phyloP scores from a whole-genome alignment of 2,888 invertebrate species.

The Blastobasis adustella region DNA sequence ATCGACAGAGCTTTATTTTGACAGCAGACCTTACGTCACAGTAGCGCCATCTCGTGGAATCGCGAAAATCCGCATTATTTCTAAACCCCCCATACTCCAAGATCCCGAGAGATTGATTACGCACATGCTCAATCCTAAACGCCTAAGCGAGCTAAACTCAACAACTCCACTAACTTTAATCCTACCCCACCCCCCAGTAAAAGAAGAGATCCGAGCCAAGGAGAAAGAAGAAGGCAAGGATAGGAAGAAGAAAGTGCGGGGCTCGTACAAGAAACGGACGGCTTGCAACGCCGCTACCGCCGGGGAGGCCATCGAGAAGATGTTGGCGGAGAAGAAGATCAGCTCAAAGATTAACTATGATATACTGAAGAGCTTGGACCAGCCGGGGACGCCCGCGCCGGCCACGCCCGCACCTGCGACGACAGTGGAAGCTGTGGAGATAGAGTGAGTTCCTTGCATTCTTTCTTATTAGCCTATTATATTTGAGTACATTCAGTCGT shows the following conservation, averaged over 20 bases:
- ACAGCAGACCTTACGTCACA: too few species aligned
- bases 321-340: slow-evolving; percentile 94
- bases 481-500: too few species aligned
- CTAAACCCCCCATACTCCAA: too few species aligned
- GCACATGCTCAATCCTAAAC: too few species aligned
- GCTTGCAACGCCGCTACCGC: slow-evolving; percentile 79
- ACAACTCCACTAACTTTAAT: not conserved
- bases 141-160: too few species aligned
- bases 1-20: too few species aligned
- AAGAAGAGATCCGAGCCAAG: slow-evolving; percentile 85
- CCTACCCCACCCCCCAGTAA: slow-evolving; percentile 68
- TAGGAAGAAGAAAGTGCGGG: slow-evolving; percentile 84
- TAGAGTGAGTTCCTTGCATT: slow-evolving; percentile 18
- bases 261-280: slow-evolving; percentile 76
- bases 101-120: too few species aligned
- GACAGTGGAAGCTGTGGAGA: slow-evolving; percentile 9
- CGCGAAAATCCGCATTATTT: too few species aligned
- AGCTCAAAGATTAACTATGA: slow-evolving; percentile 99
- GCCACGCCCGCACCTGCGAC: slow-evolving; percentile 19
- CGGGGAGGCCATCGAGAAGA: slow-evolving; percentile 96
- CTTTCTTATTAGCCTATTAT: too few species aligned
- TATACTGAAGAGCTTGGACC: slow-evolving; percentile 88
- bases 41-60: too few species aligned
- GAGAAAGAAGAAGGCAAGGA: slow-evolving; percentile 92
- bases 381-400: slow-evolving; percentile 39